Conservation (phyloP, 2,888 invertebrate genomes). For the Cephalotes varians region DNA sequence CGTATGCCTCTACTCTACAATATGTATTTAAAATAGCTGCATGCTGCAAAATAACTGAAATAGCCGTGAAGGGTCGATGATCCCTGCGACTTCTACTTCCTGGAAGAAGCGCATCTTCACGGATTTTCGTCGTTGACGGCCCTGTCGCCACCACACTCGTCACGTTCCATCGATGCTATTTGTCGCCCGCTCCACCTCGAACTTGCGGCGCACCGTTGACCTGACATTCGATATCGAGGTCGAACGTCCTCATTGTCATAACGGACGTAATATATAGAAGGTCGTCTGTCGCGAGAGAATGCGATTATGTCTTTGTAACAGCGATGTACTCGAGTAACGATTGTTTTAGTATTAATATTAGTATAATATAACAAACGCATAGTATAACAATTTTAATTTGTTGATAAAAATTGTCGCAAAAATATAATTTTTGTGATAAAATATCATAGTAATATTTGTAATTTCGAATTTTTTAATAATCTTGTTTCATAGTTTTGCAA, state of each 20-base stretch:
- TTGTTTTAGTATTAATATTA: neutral
- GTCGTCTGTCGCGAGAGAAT: constrained; percentile 28
- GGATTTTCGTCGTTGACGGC: constrained; percentile 69
- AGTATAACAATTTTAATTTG: neutral
- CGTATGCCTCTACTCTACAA: constrained; percentile 74
- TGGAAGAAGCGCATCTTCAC: constrained; percentile 75
- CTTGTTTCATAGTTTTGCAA: neutral
- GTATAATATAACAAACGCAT: too few relatives aligned
- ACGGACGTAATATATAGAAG: constrained; percentile 39
- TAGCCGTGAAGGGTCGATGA: constrained; percentile 82
- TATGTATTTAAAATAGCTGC: constrained; percentile 83
- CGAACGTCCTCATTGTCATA: constrained; percentile 40
- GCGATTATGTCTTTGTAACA: constrained; percentile 27
- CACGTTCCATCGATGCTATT: constrained; percentile 50
- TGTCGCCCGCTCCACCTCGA: constrained; percentile 43
- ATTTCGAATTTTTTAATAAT: neutral
- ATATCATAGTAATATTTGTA: neutral
- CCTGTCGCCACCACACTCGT: constrained; percentile 63
- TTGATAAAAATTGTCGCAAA: neutral
- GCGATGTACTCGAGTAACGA: neutral
- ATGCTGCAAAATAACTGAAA: constrained; percentile 82
- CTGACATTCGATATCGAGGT: constrained; percentile 49
- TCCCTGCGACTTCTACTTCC: constrained; percentile 81
- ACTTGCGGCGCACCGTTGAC: constrained; percentile 35
- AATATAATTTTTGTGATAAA: neutral